A percentile compares a stretch with the other conserved stretches of the same genome.
phyloP scores from a whole-genome alignment of 2,113 vertebrate species.

The Notarius quadriscutis region DNA sequence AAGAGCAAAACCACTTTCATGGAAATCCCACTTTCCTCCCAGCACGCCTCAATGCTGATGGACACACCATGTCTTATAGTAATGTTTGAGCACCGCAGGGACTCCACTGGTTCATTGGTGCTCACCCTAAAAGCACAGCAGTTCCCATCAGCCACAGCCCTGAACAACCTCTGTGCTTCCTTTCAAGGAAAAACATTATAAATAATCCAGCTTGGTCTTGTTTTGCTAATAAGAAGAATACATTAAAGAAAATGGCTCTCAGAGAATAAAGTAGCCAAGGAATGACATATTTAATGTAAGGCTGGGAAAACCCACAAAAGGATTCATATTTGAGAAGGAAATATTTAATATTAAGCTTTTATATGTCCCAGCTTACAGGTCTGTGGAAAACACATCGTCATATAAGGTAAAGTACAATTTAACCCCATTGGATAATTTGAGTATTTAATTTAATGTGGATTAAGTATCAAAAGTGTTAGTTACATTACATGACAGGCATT shows the following conservation, averaged over 20 bases:
- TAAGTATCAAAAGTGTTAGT: not conserved
- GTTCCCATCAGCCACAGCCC: conserved; percentile 12
- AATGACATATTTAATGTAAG: not conserved
- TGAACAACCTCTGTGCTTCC: conserved; percentile 19
- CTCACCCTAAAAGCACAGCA: conserved; percentile 23
- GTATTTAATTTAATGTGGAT: not conserved
- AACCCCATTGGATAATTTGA: not conserved
- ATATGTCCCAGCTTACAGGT: not conserved
- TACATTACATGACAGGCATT: not conserved
- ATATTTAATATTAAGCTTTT: not conserved
- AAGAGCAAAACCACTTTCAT: not conserved
- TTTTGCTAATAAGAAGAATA: conserved; percentile 17
- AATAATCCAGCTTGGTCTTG: conserved; percentile 64
- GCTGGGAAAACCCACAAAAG: not conserved
- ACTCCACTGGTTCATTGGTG: conserved; percentile 5
- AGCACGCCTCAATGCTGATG: conserved; percentile 17
- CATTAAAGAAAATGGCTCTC: not conserved
- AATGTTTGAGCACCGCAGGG: conserved; percentile 31
- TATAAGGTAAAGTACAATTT: not conserved
- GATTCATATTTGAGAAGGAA: not conserved
- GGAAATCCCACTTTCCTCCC: not conserved
- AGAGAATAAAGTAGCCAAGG: not conserved
- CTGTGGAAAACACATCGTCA: not conserved
- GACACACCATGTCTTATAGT: conserved; percentile 15
- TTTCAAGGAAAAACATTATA: conserved; percentile 41